A percentile compares a stretch with the other conserved stretches of the same genome.
phyloP scores from a whole-genome alignment of 2,113 vertebrate genomes.

The Bagarius yarrelli region DNA sequence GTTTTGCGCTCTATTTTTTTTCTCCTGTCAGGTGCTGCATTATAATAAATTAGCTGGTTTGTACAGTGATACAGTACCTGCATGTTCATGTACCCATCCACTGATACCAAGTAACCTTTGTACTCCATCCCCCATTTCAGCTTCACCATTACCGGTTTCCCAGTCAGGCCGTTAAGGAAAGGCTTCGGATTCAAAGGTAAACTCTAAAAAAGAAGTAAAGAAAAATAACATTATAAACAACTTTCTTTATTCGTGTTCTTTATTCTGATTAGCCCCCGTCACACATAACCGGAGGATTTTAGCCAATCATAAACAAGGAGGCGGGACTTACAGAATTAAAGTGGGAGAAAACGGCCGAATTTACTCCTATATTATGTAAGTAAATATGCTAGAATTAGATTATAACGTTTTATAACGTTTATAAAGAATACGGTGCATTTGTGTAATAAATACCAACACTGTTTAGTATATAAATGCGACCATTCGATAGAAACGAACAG shows the following conservation, averaged over 20 bases:
- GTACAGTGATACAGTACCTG: conserved; percentile 74
- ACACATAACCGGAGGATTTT: not conserved
- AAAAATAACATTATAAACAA: not conserved
- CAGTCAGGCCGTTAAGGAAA: conserved; percentile 94
- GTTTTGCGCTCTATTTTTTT: too few species aligned
- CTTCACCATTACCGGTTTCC: conserved; percentile 98
- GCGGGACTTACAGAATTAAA: not conserved
- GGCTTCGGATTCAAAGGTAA: conserved; percentile 96
- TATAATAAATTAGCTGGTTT: too few species aligned
- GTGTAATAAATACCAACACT: not conserved
- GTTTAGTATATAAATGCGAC: not conserved
- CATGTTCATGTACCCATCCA: conserved; percentile 99
- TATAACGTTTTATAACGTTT: too few species aligned
- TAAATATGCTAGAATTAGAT: too few species aligned
- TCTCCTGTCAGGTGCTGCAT: too few species aligned
- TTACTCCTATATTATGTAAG: not conserved
- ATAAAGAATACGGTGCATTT: not conserved
- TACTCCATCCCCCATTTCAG: conserved; percentile 99
- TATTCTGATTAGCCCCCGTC: not conserved
- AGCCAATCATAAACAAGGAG: not conserved
- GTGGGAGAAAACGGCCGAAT: not conserved
- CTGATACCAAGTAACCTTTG: conserved; percentile 95
- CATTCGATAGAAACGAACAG: not conserved
- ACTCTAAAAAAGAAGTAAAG: conserved; percentile 73
- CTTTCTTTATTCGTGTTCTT: not conserved